These are phyloP conservation scores for Polydesmus complanatus DNA, from an alignment of 2,888 invertebrate species.

Conservation along the genomic window DNA sequence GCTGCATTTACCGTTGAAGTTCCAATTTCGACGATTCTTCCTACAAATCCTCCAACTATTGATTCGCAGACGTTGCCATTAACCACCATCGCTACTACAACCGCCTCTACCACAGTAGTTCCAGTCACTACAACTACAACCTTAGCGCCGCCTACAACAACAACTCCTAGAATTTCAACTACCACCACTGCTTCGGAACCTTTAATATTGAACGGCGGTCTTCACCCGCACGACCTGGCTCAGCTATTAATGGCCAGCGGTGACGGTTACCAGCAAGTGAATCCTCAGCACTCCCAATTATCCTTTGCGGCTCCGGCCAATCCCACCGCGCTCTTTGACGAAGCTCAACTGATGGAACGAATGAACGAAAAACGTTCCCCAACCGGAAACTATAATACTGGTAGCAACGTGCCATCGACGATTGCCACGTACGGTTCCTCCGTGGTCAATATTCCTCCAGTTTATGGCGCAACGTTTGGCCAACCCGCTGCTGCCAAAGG, in stretches of 20 bases:
- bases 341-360: not conserved
- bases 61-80: too few relatives aligned
- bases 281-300: too few relatives aligned
- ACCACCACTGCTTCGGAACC: not conserved
- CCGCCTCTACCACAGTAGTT: not conserved
- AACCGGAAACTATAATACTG: not conserved
- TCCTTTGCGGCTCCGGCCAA: too few relatives aligned
- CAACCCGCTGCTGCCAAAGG: not conserved
- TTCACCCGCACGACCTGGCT: too few relatives aligned
- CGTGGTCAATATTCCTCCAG: not conserved
- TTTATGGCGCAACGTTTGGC: not conserved
- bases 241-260: too few relatives aligned
- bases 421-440: not conserved
- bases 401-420: not conserved
- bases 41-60: too few relatives aligned
- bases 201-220: not conserved
- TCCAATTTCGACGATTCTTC: too few relatives aligned
- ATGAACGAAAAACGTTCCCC: not conserved
- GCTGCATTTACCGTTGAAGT: too few relatives aligned
- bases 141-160: not conserved
- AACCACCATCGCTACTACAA: not conserved
- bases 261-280: too few relatives aligned
- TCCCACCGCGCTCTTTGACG: not conserved
- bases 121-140: not conserved
- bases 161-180: not conserved